Conservation (phyloP, 2,797 vertebrate species). For the Dipus sagitta region DNA sequence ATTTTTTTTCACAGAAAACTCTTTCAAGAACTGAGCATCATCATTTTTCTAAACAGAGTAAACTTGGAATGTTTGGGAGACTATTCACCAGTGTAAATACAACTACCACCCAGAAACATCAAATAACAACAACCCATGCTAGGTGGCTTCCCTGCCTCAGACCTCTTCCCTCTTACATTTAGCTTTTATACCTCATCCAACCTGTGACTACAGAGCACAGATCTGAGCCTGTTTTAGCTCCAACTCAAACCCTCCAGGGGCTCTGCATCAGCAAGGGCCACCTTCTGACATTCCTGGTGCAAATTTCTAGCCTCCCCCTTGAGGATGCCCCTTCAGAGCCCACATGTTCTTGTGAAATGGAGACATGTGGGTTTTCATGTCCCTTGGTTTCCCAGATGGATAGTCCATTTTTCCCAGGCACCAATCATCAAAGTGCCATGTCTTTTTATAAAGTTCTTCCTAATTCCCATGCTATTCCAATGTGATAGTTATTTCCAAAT, state of each 20-base stretch:
- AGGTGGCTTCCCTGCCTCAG: background rate
- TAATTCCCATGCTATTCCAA: background rate
- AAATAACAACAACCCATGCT: background rate
- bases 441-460: slow-evolving; percentile 5
- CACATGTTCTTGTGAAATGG: slow-evolving; percentile 18
- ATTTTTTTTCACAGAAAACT: slow-evolving; percentile 70
- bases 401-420: slow-evolving; percentile 36
- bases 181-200: background rate
- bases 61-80: slow-evolving; percentile 27
- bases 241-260: background rate
- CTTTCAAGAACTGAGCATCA: slow-evolving; percentile 52
- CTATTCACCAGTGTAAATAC: slow-evolving; percentile 17
- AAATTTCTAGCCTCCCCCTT: slow-evolving; percentile 18
- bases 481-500: background rate
- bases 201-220: slow-evolving; percentile 30
- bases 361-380: slow-evolving; percentile 27
- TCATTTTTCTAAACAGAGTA: slow-evolving; percentile 70
- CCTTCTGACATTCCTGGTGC: slow-evolving; percentile 1
- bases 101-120: slow-evolving; percentile 35
- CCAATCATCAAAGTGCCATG: background rate
- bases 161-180: background rate
- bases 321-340: background rate
- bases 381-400: background rate
- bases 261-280: background rate
- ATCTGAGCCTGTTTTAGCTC: background rate